Conservation (phyloP, 2,113 vertebrate genomes). For the Poeciliopsis occidentalis region DNA sequence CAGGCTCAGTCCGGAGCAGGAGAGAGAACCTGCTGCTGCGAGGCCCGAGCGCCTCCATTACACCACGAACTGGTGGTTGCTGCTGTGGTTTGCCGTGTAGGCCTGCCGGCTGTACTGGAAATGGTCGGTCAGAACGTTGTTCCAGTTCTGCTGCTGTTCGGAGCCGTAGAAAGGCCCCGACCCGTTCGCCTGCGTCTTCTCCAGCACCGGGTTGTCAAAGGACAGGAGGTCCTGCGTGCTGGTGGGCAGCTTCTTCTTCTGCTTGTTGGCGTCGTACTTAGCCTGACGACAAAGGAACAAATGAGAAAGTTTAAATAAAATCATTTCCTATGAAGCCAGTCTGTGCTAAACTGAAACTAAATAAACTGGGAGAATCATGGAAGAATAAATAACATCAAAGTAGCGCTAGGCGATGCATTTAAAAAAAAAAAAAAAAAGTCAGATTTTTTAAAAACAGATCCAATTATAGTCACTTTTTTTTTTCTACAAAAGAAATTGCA, state of each 20-base stretch:
- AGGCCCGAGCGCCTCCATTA: constrained; percentile 59
- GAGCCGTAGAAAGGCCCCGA: constrained; percentile 77
- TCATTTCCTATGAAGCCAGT: background rate
- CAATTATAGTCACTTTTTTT: too few relatives aligned
- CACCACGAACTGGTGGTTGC: constrained; percentile 87
- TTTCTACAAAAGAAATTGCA: too few relatives aligned
- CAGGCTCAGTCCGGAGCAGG: constrained; percentile 27
- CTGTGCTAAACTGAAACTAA: background rate
- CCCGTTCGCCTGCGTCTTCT: constrained; percentile 87
- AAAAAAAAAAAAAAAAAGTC: too few relatives aligned
- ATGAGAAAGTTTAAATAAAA: background rate
- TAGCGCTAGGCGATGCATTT: too few relatives aligned
- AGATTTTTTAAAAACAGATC: too few relatives aligned
- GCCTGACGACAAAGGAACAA: constrained; percentile 73
- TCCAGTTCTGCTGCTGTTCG: constrained; percentile 83
- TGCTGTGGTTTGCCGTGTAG: constrained; percentile 81
- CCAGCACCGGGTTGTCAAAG: constrained; percentile 73
- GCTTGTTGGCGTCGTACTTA: constrained; percentile 88
- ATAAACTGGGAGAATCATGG: background rate
- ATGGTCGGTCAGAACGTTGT: constrained; percentile 86
- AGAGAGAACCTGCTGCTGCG: constrained; percentile 14
- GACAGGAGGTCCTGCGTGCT: constrained; percentile 82
- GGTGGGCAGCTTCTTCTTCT: constrained; percentile 89
- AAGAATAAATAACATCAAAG: background rate
- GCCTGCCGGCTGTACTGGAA: constrained; percentile 89